Evolutionary conservation across 2,113 vertebrate species (phyloP), one percentile per base, ranked within the genome.

Genomic region (Dolichotis patagonum): DNA sequence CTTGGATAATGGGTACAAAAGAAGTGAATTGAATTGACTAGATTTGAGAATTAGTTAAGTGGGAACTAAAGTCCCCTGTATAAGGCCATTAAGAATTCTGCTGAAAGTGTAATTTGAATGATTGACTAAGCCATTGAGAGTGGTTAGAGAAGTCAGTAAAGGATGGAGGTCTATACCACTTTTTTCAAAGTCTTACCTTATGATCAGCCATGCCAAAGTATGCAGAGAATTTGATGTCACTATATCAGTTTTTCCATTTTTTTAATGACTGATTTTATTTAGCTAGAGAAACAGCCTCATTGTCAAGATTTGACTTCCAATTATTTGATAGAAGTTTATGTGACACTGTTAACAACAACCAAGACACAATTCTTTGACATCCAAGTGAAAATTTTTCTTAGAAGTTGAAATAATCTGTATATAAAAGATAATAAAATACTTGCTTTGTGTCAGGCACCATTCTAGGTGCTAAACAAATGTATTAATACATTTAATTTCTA

Each of bases 241-340:
- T 85, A 5, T 52, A 85, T 60, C 49, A 65, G 58, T 91, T 90
- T 77, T 77, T 60, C 49, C 49, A 38, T 17, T 85, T 71, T 92
- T 88, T 85, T 80, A 43, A 88, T 58, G 58, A 32, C 38, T 94
- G 10, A 35, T 85, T 85, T 92, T 92, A 16, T 96, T 93, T 62
- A 87, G 38, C 58, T 94, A 88, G 71, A 86, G 84, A 90, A 84
- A 60, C 52, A 78, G 4, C 60, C 58, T 20, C 43, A n/a, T 65
- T 24, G 56, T 38, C 35, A 94, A 88, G 38, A 12, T 60, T 85
- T 88, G 56, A 82, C n/a, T 92, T 94, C 54, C 14, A 43, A 22
- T 75, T 93, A 86, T 1, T 75, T 88, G 32, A 80, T 60, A 62
- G n/a, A 26, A 9, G 2, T 16, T 46, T 63, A 17, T 62, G 32